phyloP scores from a whole-genome alignment of 1,140 invertebrate genomes.

The Pachyrhynchus sulphureomaculatus region DNA sequence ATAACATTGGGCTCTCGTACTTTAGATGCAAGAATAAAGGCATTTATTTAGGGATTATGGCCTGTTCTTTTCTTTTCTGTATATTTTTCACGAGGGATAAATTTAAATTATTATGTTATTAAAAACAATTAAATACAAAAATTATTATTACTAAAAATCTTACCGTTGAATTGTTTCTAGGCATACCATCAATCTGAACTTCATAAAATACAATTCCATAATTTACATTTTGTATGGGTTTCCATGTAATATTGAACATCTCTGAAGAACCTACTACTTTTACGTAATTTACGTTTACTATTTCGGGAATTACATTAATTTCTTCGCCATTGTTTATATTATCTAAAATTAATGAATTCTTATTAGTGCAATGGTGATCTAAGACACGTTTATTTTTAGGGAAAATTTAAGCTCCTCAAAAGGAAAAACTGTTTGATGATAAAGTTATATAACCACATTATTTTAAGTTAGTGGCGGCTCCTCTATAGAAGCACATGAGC shows the following conservation, averaged over 20 bases:
- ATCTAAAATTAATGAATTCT: constrained; percentile 1
- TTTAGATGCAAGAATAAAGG: too few relatives aligned
- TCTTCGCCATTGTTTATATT: constrained; percentile 38
- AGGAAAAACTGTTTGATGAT: too few relatives aligned
- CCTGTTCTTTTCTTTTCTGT: too few relatives aligned
- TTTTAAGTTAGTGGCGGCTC: too few relatives aligned
- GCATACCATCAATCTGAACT: constrained; percentile 62
- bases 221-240: constrained; percentile 69
- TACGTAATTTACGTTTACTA: constrained; percentile 64
- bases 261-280: constrained; percentile 69
- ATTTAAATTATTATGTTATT: too few relatives aligned
- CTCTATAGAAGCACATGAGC: too few relatives aligned
- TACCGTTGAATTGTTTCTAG: constrained; percentile 46
- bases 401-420: background rate
- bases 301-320: constrained; percentile 67
- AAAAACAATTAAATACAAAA: too few relatives aligned
- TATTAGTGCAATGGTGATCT: background rate
- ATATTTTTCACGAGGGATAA: too few relatives aligned
- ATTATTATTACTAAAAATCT: too few relatives aligned
- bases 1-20: too few relatives aligned
- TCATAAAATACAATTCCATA: constrained; percentile 83
- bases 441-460: too few relatives aligned
- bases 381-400: background rate
- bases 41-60: too few relatives aligned
- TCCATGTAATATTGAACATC: constrained; percentile 80